Evolutionary conservation across 2,888 invertebrate species (phyloP), one percentile per base, ranked within the genome.

Genomic region (Lasioglossum lativentre): DNA sequence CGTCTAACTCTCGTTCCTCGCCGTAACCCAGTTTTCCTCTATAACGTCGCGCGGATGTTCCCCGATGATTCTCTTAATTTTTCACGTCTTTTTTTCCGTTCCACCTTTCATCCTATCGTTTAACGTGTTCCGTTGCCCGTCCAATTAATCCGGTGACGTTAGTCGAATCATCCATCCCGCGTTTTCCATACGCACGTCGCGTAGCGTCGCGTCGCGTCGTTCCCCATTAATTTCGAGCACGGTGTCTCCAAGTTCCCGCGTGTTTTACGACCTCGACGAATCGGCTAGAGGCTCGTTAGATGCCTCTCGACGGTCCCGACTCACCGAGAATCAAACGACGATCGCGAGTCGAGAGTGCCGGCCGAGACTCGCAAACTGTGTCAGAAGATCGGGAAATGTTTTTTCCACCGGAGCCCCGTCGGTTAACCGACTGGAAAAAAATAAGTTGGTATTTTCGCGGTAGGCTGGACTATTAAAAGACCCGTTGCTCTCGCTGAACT

Each of bases 1-100:
- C 42, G 38, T 45, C 70, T 52, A 63, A 38, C 40, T 81, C 72
- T 45, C 34, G 59, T 77, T 81, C 19, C 27, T 42, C 42, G 40
- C 38, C 40, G 78, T 84, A 86, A 82, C 70, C 80, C 59, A 82
- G 71, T 86, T 88, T 70, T n/a, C n/a, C 10, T 2, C 68, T 56
- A 45, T 45, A 63, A 19, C 45, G 30, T 38, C 23, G 42, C 72
- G 45, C 45, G 30, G 8, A 34, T 52, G 63, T 42, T 68, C 27
- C 30, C 14, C 42, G 30, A 30, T 30, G 38, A n/a, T n/a, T n/a
- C n/a, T 75, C 52, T 80, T 34, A 34, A 34, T 10, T 23, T 16
- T 52, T 30, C 16, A 63, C n/a, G n/a, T n/a, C n/a, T 30, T 30
- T 63, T 23, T 59, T 30, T 19, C 52, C 27, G 23, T 2, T 16